These are phyloP conservation scores for Monopterus albus DNA, from an alignment of 2,113 vertebrate genomes.

Conservation along the genomic window DNA sequence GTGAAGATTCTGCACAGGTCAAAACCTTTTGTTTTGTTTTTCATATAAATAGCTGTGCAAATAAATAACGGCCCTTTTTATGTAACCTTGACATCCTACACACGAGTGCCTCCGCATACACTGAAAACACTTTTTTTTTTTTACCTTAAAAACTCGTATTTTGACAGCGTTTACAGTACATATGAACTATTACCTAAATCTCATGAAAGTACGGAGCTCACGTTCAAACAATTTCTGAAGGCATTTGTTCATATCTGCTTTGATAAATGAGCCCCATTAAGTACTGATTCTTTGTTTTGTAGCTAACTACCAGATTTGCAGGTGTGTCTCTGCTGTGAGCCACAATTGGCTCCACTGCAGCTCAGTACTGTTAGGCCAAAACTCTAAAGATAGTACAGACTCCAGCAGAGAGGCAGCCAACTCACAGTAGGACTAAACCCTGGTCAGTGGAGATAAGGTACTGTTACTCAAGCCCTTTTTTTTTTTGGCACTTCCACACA, in stretches of 20 bases:
- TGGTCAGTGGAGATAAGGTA: slow-evolving; percentile 64
- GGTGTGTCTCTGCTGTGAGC: slow-evolving; percentile 39
- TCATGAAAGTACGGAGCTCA: too few species aligned
- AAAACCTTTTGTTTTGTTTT: background rate
- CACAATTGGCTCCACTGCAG: slow-evolving; percentile 39
- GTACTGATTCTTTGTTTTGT: slow-evolving; percentile 58
- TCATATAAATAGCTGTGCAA: background rate
- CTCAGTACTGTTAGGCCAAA: slow-evolving; percentile 31
- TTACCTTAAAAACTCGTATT: background rate
- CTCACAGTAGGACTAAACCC: slow-evolving; percentile 52
- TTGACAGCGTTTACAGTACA: slow-evolving; percentile 7
- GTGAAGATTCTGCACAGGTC: background rate
- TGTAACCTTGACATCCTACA: slow-evolving; percentile 13
- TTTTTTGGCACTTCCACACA: slow-evolving; percentile 5
- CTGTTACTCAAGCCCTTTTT: background rate
- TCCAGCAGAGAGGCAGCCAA: slow-evolving; percentile 35
- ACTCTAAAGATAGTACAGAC: slow-evolving; percentile 46
- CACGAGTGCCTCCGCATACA: background rate
- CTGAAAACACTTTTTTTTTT: background rate
- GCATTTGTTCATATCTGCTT: slow-evolving; percentile 51
- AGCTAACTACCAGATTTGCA: slow-evolving; percentile 64
- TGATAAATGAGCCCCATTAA: slow-evolving; percentile 70
- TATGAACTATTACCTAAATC: too few species aligned
- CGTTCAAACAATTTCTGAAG: slow-evolving; percentile 29
- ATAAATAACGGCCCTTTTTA: slow-evolving; percentile 2